Base-by-base conservation (phyloP, 2,888 invertebrate species). In the Pristionchus exspectatus region DNA sequence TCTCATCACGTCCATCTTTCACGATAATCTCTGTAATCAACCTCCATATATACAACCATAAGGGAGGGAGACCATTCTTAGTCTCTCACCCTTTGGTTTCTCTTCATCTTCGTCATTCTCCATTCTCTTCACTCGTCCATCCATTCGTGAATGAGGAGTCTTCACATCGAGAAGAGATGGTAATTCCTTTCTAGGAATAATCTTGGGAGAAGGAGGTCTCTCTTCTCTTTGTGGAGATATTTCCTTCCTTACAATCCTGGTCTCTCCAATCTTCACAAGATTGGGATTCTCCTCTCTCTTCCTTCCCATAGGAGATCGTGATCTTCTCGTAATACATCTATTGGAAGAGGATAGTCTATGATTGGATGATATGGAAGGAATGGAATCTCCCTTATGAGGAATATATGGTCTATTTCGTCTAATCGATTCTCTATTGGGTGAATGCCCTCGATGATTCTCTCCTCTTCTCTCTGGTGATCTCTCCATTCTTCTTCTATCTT, bases 171-270 rank as follows among this genome's bases (percentile, higher is more conserved):
- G 14, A n/a, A 59, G 33, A 33, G 54, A 50, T 10, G 63, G 59
- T 86, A 54, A 38, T 21, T 87, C 50, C 50, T 72, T 72, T 50
- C 72, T 38, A 16, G 54, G 69, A 16, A 33, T 30, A 30, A 30
- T 38, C 21, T 16, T 50, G 69, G 50, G 87, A 72, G 87, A 54
- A 7, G 44, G 50, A 12, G 59, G 27, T 69, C 44, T 59, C 77
- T 87, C 89, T 69, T 69, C 84, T 84, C 69, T 38, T 77, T 85
- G 88, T n/a, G 24, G 63, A n/a, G n/a, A 63, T n/a, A n/a, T 77
- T 21, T 74, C 74, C 74, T 74, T 33, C 74, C 74, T 74, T n/a
- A 27, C 12, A 30, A 27, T 72, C 38, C 4, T 33, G 5, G 24
- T 24, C 3, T 38, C 38, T 33, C 18, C 33, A 21, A 74, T 74